Percentiles rank a stretch among this genome's conserved stretches.
phyloP scores from a whole-genome alignment of 64 coral and sea anemone species.

The Montipora sp. region DNA sequence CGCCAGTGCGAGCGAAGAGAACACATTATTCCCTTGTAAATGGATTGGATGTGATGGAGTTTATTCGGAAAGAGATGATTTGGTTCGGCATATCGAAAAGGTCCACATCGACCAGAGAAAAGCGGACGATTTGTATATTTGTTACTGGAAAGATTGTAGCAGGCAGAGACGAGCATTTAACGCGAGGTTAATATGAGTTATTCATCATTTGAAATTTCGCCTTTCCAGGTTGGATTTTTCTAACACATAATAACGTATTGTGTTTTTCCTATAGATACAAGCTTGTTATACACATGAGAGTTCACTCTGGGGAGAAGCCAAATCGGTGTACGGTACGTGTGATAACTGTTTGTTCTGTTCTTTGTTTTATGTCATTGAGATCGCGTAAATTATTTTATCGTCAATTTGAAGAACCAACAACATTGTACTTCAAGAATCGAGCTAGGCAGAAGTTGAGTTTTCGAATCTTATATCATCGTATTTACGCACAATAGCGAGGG shows the following conservation, averaged over 20 bases:
- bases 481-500: neutral
- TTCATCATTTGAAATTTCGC: neutral
- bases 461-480: neutral
- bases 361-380: conserved; percentile 50
- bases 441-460: too few species aligned
- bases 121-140: conserved; percentile 97
- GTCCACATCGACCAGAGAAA: conserved; percentile 99
- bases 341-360: conserved; percentile 55
- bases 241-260: neutral
- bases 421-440: neutral
- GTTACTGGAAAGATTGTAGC: conserved; percentile 94
- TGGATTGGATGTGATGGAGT: conserved; percentile 85
- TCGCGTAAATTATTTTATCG: conserved; percentile 44
- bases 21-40: conserved; percentile 68
- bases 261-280: conserved; percentile 60
- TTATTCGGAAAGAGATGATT: conserved; percentile 93
- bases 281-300: conserved; percentile 98
- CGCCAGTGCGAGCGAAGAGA: conserved; percentile 47
- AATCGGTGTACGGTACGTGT: conserved; percentile 98
- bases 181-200: conserved; percentile 36
- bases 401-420: conserved; percentile 33
- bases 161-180: conserved; percentile 92
- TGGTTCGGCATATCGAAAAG: conserved; percentile 98
- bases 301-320: conserved; percentile 96
- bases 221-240: neutral